Percentiles rank a stretch among this genome's conserved stretches.
Evolutionary conservation across 2,113 vertebrate species (phyloP).

Genomic region (Pholis gunnellus): DNA sequence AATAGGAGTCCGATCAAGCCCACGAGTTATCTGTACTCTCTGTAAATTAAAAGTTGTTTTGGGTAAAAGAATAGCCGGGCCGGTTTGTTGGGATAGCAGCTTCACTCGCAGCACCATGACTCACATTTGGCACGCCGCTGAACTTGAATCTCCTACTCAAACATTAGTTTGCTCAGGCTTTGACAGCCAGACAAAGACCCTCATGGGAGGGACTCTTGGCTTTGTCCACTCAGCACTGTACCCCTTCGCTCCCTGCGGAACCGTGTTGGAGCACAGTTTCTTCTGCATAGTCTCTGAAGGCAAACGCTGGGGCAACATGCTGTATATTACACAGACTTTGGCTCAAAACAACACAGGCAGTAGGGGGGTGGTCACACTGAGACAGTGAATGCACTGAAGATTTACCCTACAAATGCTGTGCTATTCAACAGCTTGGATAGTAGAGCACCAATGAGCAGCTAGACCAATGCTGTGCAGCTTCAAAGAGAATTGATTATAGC

Average conservation of each 20-base stretch:
- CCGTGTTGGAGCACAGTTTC: constrained; percentile 50
- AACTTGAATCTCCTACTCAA: constrained; percentile 68
- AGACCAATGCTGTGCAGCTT: constrained; percentile 33
- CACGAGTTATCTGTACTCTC: not conserved
- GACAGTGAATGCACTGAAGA: constrained; percentile 40
- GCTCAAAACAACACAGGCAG: constrained; percentile 58
- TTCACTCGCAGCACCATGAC: constrained; percentile 55
- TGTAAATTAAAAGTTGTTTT: constrained; percentile 15
- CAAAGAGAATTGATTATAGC: constrained; percentile 24
- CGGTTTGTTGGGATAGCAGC: constrained; percentile 25
- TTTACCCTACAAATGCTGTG: constrained; percentile 59
- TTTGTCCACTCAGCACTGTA: constrained; percentile 67
- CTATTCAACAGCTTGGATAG: constrained; percentile 53
- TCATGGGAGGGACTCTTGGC: constrained; percentile 59
- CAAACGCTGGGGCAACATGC: constrained; percentile 74
- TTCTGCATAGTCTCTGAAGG: constrained; percentile 64
- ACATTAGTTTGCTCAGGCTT: constrained; percentile 64
- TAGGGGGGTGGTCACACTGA: constrained; percentile 53
- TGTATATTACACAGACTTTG: constrained; percentile 72
- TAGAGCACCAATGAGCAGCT: constrained; percentile 26
- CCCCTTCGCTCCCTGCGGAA: constrained; percentile 52
- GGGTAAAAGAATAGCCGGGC: constrained; percentile 7
- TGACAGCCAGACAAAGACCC: constrained; percentile 68
- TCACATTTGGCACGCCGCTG: constrained; percentile 68
- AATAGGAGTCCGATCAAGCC: not conserved